Base-by-base conservation (phyloP, 2,797 vertebrate genomes). In the Pangasius larnaudii region DNA sequence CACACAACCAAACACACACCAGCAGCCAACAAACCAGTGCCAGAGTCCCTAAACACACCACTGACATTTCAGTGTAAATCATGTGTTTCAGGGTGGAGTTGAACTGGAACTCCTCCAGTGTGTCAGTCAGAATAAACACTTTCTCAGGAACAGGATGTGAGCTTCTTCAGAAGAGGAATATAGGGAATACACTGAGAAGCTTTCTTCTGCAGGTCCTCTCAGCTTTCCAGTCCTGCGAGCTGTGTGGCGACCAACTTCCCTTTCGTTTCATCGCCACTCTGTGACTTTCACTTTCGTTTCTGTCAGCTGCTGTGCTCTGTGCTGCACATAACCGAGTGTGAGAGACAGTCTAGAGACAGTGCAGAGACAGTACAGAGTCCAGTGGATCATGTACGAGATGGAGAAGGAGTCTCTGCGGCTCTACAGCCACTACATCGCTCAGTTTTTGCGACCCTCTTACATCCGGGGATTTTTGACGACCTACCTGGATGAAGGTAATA, bases 361-460 rank as follows among this genome's bases (percentile, higher is more conserved):
- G 1, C 46, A 46, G 7, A 7, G 5, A 0, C 42, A 42, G 42
- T 6, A 1, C 74, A 7, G 65, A 22, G 49, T 13, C 27, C 27
- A 8, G 18, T 30, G 2, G 67, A 86, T 42, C 78, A 93, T 93
- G 92, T 91, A 86, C 61, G 89, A 91, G 19, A 0, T 2, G 7
- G 90, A 93, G 63, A 93, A 92, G 56, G 30, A 83, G 59, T 86
- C 86, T 4, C 71, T 94, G 36, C 84, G 33, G 24, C 53, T 0
- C 0, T 92, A 5, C 8, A 67, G 30, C 2, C 0, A 2, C 0
- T 89, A 93, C 51, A 89, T 94, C 16, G 11, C 39, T 5, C 49
- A 67, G 0, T 84, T 87, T 46, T 53, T 94, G 30, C 92, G 91
- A 18, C 93, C 93, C 16, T 92, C 92, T 1, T 84, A 92, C 51